phyloP scores from a whole-genome alignment of 2,113 vertebrate genomes.

The Australoheros scitulus region DNA sequence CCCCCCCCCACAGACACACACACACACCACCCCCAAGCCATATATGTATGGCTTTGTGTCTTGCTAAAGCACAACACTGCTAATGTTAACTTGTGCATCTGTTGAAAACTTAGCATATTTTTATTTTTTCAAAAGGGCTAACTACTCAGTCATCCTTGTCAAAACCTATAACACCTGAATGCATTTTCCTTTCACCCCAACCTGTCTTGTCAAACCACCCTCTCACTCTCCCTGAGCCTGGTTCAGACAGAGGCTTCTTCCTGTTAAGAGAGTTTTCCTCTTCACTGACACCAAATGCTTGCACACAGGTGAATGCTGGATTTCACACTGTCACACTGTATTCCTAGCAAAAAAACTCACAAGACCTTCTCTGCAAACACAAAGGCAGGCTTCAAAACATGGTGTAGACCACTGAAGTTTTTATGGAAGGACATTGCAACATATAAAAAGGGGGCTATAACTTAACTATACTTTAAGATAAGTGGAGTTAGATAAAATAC shows the following conservation, averaged over 20 bases:
- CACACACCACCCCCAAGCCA: neutral
- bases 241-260: rapidly evolving
- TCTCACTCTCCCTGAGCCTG: neutral
- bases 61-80: neutral
- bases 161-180: neutral
- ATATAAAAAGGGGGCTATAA: neutral
- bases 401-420: too few species aligned
- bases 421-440: too few species aligned
- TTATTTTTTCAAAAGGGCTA: neutral
- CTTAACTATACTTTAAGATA: neutral
- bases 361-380: too few species aligned
- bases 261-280: too few species aligned
- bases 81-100: neutral
- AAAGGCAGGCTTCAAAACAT: too few species aligned
- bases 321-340: too few species aligned
- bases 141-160: neutral
- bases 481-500: neutral
- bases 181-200: neutral
- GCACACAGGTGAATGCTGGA: too few species aligned
- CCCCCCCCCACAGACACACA: neutral
- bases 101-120: neutral
- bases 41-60: neutral
- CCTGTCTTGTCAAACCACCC: neutral
- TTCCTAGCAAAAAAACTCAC: too few species aligned
- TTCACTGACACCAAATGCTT: too few species aligned